These are phyloP conservation scores for Alectoris magna DNA, from an alignment of 2,797 vertebrate genomes.

Conservation along the genomic window DNA sequence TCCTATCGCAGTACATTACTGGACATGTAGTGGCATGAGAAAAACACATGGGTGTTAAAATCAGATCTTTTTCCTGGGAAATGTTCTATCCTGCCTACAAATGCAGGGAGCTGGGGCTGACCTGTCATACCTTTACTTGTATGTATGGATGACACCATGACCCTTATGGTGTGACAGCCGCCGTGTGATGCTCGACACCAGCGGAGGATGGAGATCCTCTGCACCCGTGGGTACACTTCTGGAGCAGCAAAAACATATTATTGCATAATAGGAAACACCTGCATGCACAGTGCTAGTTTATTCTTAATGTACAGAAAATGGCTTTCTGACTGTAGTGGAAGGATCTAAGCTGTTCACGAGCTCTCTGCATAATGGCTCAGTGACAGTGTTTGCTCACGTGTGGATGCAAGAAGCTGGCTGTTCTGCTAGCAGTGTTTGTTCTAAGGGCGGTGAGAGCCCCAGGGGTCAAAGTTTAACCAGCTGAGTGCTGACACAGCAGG, in stretches of 20 bases:
- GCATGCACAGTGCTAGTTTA: too few species aligned
- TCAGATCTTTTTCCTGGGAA: constrained; percentile 59
- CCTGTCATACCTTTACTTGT: too few species aligned
- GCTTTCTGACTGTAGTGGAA: not conserved
- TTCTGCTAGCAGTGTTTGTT: not conserved
- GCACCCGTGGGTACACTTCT: not conserved
- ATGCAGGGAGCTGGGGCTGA: not conserved
- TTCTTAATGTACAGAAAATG: not conserved
- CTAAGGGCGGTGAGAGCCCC: not conserved
- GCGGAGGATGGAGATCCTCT: not conserved
- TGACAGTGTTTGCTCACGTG: not conserved
- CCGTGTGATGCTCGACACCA: not conserved
- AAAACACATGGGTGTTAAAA: constrained; percentile 61
- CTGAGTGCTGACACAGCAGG: not conserved
- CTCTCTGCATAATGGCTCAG: not conserved
- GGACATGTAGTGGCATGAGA: constrained; percentile 47
- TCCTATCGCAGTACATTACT: constrained; percentile 43
- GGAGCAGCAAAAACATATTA: not conserved
- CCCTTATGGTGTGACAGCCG: not conserved
- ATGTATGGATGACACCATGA: not conserved
- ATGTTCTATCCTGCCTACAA: constrained; percentile 28
- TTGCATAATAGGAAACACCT: not conserved
- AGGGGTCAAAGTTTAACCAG: not conserved
- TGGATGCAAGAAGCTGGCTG: not conserved
- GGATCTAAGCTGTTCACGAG: not conserved